Conservation (phyloP, 1,140 invertebrate genomes). For the Phymorhynchus buccinoides region DNA sequence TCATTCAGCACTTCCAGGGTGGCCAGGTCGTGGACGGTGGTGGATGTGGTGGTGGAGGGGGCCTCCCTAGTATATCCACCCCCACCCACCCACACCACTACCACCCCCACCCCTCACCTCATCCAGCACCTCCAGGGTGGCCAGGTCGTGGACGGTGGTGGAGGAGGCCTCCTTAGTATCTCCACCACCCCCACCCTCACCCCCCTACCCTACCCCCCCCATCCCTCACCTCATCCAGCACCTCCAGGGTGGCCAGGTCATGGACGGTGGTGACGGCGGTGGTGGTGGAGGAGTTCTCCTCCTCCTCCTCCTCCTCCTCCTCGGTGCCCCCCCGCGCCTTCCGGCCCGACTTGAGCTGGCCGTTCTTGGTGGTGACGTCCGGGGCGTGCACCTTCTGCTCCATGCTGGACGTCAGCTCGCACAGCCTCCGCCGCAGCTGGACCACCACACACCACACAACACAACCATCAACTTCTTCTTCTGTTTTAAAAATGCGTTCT, state of each 20-base stretch:
- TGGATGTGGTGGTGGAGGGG: conserved; percentile 65
- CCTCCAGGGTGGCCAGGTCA: conserved; percentile 85
- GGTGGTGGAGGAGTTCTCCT: too few species aligned
- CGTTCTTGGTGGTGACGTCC: conserved; percentile 86
- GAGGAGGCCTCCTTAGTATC: conserved; percentile 74
- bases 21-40: conserved; percentile 86
- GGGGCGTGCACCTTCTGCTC: conserved; percentile 77
- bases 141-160: conserved; percentile 85
- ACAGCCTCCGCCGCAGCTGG: conserved; percentile 74
- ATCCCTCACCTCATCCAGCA: conserved; percentile 79
- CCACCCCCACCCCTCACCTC: conserved; percentile 75
- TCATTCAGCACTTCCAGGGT: conserved; percentile 84
- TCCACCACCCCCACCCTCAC: too few species aligned
- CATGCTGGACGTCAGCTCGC: conserved; percentile 80
- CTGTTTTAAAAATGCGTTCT: too few species aligned
- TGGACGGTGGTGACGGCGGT: conserved; percentile 79
- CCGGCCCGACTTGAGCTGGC: conserved; percentile 84
- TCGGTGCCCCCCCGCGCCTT: conserved; percentile 80
- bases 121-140: conserved; percentile 83
- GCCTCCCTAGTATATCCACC: too few species aligned
- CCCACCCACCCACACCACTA: too few species aligned
- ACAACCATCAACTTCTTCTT: too few species aligned
- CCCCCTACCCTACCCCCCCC: neutral
- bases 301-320: too few species aligned
- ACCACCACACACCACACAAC: too few species aligned